Conservation (phyloP, 2,888 invertebrate species). For the Clostera curtula region DNA sequence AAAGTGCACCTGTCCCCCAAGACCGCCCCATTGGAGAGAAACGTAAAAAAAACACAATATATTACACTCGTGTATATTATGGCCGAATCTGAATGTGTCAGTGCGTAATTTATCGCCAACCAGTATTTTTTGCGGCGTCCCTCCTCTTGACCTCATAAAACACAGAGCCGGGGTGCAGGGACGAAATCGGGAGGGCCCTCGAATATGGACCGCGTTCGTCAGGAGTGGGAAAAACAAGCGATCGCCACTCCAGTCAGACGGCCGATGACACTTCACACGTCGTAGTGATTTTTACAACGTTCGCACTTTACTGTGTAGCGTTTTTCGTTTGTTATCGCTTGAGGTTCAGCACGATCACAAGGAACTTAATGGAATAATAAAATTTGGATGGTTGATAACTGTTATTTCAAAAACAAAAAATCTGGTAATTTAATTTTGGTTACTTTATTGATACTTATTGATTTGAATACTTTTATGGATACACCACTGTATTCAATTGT, state of each 20-base stretch:
- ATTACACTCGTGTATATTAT: slow-evolving; percentile 67
- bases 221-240: slow-evolving; percentile 72
- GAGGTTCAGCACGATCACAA: no score
- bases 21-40: slow-evolving; percentile 25
- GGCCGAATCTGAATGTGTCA: slow-evolving; percentile 73
- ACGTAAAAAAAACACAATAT: slow-evolving; percentile 56
- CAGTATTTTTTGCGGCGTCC: slow-evolving; percentile 67
- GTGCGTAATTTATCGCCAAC: slow-evolving; percentile 69
- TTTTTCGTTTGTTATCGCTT: slow-evolving; percentile 64
- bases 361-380: no score
- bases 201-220: slow-evolving; percentile 56
- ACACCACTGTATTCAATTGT: no score
- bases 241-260: slow-evolving; percentile 69
- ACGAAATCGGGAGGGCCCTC: slow-evolving; percentile 60
- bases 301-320: slow-evolving; percentile 55
- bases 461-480: no score
- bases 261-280: slow-evolving; percentile 70
- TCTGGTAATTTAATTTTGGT: no score
- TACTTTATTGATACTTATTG: no score
- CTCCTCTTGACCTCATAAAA: slow-evolving; percentile 74
- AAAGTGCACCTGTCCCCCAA: slow-evolving; percentile 28
- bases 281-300: slow-evolving; percentile 72
- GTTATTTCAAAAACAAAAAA: no score
- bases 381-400: no score
- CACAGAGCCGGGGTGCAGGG: slow-evolving; percentile 57